A percentile compares a stretch with the other conserved stretches of the same genome.
phyloP scores from a whole-genome alignment of 2,888 invertebrate genomes.

The Mythimna lalbum region DNA sequence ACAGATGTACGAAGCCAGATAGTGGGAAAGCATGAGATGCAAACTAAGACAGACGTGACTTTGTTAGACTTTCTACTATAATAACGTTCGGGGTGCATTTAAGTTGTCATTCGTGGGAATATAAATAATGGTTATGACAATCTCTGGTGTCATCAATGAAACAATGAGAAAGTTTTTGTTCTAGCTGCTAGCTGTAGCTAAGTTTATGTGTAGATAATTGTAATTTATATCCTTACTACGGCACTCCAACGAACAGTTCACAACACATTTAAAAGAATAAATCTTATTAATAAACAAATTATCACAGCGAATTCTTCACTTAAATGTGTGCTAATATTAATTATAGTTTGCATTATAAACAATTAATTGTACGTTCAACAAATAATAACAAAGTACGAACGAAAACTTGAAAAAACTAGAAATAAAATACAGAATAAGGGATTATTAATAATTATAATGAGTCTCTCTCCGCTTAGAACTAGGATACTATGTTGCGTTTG shows the following conservation, averaged over 20 bases:
- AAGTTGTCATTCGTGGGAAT: constrained; percentile 88
- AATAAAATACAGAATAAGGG: too few species aligned
- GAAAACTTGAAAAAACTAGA: too few species aligned
- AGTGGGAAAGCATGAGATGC: constrained; percentile 85
- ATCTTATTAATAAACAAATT: too few species aligned
- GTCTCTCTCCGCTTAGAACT: background rate
- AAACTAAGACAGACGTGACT: constrained; percentile 89
- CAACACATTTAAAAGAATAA: too few species aligned
- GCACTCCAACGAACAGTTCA: too few species aligned
- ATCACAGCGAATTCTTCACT: too few species aligned
- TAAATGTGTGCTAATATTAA: too few species aligned
- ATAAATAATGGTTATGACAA: constrained; percentile 80
- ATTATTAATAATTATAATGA: too few species aligned
- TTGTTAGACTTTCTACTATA: constrained; percentile 85
- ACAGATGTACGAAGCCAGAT: constrained; percentile 85
- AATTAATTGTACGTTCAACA: too few species aligned
- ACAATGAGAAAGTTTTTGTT: constrained; percentile 76
- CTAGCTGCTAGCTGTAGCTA: constrained; percentile 36
- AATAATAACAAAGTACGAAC: too few species aligned
- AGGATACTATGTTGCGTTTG: constrained; percentile 17
- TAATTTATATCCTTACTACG: background rate
- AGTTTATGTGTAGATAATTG: constrained; percentile 2
- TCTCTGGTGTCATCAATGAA: constrained; percentile 76
- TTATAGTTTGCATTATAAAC: too few species aligned
- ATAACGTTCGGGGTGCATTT: constrained; percentile 81